These are phyloP conservation scores for Neotoxoptera formosana DNA, from an alignment of 1,140 invertebrate species.

Conservation along the genomic window DNA sequence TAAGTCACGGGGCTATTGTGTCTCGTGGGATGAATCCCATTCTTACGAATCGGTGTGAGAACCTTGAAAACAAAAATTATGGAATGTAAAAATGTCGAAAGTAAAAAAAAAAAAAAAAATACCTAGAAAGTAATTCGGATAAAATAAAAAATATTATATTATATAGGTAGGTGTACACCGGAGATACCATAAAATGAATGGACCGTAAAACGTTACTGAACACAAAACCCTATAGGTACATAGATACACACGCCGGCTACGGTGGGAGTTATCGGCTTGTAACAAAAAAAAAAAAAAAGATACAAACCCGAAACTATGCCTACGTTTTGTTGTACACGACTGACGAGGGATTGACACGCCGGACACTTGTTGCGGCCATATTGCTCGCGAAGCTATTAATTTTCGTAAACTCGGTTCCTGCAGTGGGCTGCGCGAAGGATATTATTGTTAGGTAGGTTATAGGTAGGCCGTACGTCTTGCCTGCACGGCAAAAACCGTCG, in stretches of 20 bases:
- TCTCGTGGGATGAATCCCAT: neutral
- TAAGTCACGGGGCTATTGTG: neutral
- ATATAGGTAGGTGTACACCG: neutral
- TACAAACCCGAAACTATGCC: neutral
- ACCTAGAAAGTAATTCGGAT: conserved; percentile 37
- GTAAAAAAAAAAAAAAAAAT: conserved; percentile 16
- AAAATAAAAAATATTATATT: neutral
- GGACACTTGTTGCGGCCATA: neutral
- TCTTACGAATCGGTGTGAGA: neutral
- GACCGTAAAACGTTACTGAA: neutral
- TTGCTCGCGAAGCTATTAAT: neutral
- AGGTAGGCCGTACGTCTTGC: neutral
- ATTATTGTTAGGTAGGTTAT: neutral
- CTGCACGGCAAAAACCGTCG: neutral
- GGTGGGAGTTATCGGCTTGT: neutral
- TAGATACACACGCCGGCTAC: neutral
- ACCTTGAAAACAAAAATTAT: conserved; percentile 26
- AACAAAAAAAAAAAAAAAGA: neutral
- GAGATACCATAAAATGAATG: neutral
- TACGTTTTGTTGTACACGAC: neutral
- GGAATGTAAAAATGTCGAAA: conserved; percentile 26
- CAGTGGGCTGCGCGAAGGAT: neutral
- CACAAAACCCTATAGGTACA: neutral
- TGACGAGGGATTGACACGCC: neutral
- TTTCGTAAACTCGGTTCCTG: neutral